A percentile compares a stretch with the other conserved stretches of the same genome.
Conservation (phyloP, 2,888 invertebrate species). For the Melanargia galathea region DNA sequence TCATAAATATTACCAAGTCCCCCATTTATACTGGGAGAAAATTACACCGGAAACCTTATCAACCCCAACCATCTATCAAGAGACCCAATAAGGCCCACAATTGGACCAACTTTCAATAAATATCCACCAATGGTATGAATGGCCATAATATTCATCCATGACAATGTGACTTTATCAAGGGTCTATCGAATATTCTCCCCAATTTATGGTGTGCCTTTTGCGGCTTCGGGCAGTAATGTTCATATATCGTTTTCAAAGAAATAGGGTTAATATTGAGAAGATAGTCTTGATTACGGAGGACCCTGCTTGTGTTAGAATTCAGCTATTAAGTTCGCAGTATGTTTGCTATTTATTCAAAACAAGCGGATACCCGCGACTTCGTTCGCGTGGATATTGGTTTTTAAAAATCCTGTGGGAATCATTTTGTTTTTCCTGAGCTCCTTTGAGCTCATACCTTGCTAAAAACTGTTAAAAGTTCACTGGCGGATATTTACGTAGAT, state of each 20-base stretch:
- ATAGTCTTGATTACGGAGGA: constrained; percentile 10
- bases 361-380: too few species aligned
- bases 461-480: too few species aligned
- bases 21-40: constrained; percentile 34
- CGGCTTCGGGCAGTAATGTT: constrained; percentile 49
- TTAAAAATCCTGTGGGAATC: too few species aligned
- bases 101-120: constrained; percentile 71
- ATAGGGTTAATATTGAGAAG: constrained; percentile 26
- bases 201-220: constrained; percentile 70
- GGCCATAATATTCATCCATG: constrained; percentile 66
- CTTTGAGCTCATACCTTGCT: too few species aligned
- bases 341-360: too few species aligned
- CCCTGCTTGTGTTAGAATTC: constrained; percentile 10
- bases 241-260: constrained; percentile 34
- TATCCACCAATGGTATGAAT: constrained; percentile 73
- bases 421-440: too few species aligned
- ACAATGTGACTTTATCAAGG: constrained; percentile 68
- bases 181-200: constrained; percentile 64
- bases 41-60: constrained; percentile 36
- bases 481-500: too few species aligned
- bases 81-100: constrained; percentile 47
- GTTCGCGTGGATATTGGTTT: too few species aligned
- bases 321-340: not conserved
- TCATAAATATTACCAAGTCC: constrained; percentile 17
- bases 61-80: constrained; percentile 37